Percentiles rank a stretch among this genome's conserved stretches.
phyloP scores from a whole-genome alignment of 2,888 invertebrate species.

The Molanna angustata region DNA sequence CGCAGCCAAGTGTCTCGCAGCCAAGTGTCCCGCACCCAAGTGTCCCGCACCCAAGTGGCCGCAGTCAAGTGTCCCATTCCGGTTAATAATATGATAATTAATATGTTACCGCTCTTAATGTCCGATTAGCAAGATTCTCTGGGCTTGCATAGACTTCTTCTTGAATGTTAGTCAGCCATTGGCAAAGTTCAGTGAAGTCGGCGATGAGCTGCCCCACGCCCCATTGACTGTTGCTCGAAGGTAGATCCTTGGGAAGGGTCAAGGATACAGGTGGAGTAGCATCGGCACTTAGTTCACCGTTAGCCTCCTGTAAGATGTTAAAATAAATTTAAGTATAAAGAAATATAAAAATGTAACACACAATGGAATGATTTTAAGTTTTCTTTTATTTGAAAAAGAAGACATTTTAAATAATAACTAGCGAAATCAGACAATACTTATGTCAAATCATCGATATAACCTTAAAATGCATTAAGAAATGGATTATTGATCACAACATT shows the following conservation, averaged over 20 bases:
- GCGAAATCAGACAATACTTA: no score
- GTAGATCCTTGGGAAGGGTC: slow-evolving; percentile 39
- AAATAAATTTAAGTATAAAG: background rate
- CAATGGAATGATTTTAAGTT: background rate
- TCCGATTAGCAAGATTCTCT: slow-evolving; percentile 65
- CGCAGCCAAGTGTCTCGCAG: no score
- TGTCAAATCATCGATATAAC: no score
- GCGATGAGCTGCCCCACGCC: slow-evolving; percentile 72
- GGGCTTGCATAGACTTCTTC: slow-evolving; percentile 74
- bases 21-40: no score
- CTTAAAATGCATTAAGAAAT: no score
- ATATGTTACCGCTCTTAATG: slow-evolving; percentile 66
- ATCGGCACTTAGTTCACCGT: slow-evolving; percentile 69
- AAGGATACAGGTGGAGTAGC: slow-evolving; percentile 45
- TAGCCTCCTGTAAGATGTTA: slow-evolving; percentile 62
- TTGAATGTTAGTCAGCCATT: slow-evolving; percentile 77
- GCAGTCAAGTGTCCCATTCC: no score
- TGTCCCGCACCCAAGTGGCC: no score
- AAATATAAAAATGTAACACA: background rate
- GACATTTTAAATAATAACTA: no score
- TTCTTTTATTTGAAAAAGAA: no score
- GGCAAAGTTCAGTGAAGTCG: slow-evolving; percentile 78
- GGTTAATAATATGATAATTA: no score
- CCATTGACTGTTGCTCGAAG: slow-evolving; percentile 60
- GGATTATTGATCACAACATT: no score